Evolutionary conservation across 2,888 invertebrate species (phyloP).

Genomic region (Galerucella calmariensis): DNA sequence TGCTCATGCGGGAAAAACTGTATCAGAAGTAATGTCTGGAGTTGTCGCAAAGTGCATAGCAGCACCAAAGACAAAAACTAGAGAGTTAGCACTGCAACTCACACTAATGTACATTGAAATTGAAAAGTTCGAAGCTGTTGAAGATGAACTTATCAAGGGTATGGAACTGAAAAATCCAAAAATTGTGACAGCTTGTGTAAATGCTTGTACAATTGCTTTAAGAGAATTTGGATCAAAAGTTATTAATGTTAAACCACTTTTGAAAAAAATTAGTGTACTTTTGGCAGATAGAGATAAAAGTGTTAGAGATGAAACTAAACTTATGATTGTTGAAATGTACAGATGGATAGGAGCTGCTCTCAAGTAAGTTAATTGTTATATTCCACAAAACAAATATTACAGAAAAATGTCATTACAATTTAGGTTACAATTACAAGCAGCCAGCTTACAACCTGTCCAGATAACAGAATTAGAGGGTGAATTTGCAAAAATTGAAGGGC

Average conservation of each 20-base stretch:
- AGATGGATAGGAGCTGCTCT: constrained; percentile 69
- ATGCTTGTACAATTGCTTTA: constrained; percentile 79
- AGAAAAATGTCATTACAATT: no score
- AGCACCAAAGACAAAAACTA: constrained; percentile 90
- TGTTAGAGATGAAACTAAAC: constrained; percentile 92
- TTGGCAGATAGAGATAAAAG: constrained; percentile 92
- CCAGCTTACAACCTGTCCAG: constrained; percentile 88
- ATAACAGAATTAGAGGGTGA: constrained; percentile 89
- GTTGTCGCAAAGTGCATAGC: constrained; percentile 93
- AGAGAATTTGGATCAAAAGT: constrained; percentile 94
- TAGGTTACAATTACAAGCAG: constrained; percentile 78
- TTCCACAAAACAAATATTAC: no score
- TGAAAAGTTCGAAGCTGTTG: constrained; percentile 90
- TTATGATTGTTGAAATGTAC: constrained; percentile 91
- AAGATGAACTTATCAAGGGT: constrained; percentile 93
- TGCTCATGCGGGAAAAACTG: constrained; percentile 85
- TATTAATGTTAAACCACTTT: constrained; percentile 85
- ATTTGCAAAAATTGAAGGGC: constrained; percentile 78
- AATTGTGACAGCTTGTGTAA: constrained; percentile 86
- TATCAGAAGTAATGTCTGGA: constrained; percentile 81
- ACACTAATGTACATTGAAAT: constrained; percentile 95
- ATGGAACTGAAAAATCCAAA: constrained; percentile 97
- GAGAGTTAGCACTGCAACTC: constrained; percentile 89
- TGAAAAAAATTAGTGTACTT: constrained; percentile 86
- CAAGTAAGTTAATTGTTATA: constrained; percentile 48